Evolutionary conservation across 2,888 invertebrate genomes (phyloP).

Genomic region (Mythimna pallens): DNA sequence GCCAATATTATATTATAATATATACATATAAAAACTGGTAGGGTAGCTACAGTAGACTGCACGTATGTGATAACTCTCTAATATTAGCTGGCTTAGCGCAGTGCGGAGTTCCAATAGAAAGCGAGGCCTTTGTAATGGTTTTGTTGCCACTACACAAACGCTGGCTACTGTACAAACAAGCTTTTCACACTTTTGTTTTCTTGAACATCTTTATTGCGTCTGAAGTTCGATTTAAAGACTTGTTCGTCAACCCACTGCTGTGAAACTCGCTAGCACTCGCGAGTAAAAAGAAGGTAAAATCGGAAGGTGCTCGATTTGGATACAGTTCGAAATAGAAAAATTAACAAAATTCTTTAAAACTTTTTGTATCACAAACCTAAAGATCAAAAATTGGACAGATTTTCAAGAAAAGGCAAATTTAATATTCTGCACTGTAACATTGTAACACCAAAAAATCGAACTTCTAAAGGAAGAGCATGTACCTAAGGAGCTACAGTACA

Average conservation of each 20-base stretch:
- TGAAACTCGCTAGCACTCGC: no score
- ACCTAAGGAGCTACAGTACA: no score
- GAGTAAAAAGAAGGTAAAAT: no score
- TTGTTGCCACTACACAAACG: neutral
- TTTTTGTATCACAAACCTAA: neutral
- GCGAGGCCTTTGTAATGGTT: neutral
- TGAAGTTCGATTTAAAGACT: neutral
- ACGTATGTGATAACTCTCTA: neutral
- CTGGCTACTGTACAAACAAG: neutral
- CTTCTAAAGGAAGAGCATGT: no score
- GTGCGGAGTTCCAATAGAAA: neutral
- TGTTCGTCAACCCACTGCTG: no score
- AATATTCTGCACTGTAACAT: neutral
- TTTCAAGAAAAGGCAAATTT: neutral
- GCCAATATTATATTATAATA: constrained; percentile 15
- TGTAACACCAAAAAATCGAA: neutral
- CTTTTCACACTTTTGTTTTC: neutral
- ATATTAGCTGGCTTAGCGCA: neutral
- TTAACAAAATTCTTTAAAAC: neutral
- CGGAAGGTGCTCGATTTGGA: neutral
- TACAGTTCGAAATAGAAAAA: neutral
- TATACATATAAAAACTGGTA: neutral
- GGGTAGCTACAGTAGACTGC: neutral
- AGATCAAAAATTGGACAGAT: no score
- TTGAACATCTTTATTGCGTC: neutral